Conservation (phyloP, 2,797 vertebrate species). For the Oryzias dopingdopingensis region DNA sequence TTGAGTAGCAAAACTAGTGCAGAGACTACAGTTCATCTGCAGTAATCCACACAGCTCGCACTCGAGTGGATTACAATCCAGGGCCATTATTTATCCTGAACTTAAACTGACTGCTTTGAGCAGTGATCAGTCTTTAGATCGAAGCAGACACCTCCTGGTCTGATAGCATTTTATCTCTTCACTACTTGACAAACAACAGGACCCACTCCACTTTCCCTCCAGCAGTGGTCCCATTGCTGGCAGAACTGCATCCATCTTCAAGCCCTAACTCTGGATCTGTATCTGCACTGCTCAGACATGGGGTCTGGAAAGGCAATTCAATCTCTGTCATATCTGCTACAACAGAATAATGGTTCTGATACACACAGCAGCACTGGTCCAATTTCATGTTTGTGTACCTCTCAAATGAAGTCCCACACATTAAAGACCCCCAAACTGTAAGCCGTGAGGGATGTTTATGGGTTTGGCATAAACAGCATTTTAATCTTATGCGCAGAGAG, state of each 20-base stretch:
- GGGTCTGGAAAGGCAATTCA: conserved; percentile 61
- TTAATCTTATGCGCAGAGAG: too few species aligned
- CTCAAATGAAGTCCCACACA: conserved; percentile 13
- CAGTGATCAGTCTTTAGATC: conserved; percentile 33
- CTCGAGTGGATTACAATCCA: conserved; percentile 74
- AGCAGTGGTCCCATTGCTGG: conserved; percentile 50
- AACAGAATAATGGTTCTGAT: conserved; percentile 53
- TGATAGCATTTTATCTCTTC: conserved; percentile 77
- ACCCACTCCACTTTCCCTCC: conserved; percentile 56
- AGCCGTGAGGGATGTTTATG: neutral
- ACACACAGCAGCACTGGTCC: conserved; percentile 2
- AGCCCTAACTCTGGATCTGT: conserved; percentile 58
- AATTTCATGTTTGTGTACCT: too few species aligned
- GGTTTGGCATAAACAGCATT: neutral
- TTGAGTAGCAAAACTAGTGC: conserved; percentile 74
- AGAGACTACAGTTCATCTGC: conserved; percentile 65
- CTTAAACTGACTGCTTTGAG: conserved; percentile 68
- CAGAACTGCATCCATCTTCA: conserved; percentile 66
- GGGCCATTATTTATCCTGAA: conserved; percentile 77
- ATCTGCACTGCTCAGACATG: conserved; percentile 56
- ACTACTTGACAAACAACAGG: conserved; percentile 75
- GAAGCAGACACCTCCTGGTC: conserved; percentile 67
- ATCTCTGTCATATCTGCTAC: conserved; percentile 60
- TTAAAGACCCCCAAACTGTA: conserved; percentile 1
- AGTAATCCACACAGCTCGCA: conserved; percentile 75